A percentile compares a stretch with the other conserved stretches of the same genome.
These are phyloP conservation scores for Andricus grossulariae DNA, from an alignment of 1,140 invertebrate genomes.

Conservation along the genomic window DNA sequence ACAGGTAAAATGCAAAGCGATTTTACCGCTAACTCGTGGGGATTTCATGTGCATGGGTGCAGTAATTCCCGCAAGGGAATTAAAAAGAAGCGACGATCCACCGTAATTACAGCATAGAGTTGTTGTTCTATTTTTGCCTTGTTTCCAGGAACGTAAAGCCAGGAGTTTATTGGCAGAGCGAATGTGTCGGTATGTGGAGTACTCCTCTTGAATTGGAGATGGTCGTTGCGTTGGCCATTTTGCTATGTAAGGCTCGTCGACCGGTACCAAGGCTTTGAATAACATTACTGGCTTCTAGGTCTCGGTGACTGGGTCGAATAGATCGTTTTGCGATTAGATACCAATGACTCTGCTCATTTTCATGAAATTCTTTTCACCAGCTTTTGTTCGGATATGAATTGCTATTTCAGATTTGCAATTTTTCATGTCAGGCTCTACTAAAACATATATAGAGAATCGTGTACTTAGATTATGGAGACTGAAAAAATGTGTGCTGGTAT, in stretches of 20 bases:
- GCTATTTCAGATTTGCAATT: too few relatives aligned
- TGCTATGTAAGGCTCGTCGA: conserved; percentile 38
- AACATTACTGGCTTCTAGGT: conserved; percentile 39
- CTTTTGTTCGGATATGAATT: too few relatives aligned
- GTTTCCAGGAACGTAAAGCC: conserved; percentile 16
- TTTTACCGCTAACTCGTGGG: conserved; percentile 11
- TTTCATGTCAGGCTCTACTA: too few relatives aligned
- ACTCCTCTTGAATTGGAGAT: conserved; percentile 16
- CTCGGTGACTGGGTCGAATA: conserved; percentile 32
- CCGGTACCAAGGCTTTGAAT: conserved; percentile 35
- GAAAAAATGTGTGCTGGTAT: too few relatives aligned
- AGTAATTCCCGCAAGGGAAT: neutral
- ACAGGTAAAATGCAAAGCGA: conserved; percentile 16
- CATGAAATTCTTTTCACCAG: neutral
- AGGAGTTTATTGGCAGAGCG: conserved; percentile 28
- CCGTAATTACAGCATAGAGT: neutral
- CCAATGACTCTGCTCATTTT: neutral
- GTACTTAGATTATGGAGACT: too few relatives aligned
- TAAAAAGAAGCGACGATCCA: conserved; percentile 2
- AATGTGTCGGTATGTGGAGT: conserved; percentile 30
- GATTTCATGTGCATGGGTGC: conserved; percentile 1
- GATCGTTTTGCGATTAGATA: neutral
- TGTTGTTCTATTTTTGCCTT: conserved; percentile 20
- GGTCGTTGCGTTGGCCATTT: conserved; percentile 3
- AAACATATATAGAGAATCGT: too few relatives aligned